phyloP scores from a whole-genome alignment of 1,140 invertebrate genomes.

The Drosophila repleta region DNA sequence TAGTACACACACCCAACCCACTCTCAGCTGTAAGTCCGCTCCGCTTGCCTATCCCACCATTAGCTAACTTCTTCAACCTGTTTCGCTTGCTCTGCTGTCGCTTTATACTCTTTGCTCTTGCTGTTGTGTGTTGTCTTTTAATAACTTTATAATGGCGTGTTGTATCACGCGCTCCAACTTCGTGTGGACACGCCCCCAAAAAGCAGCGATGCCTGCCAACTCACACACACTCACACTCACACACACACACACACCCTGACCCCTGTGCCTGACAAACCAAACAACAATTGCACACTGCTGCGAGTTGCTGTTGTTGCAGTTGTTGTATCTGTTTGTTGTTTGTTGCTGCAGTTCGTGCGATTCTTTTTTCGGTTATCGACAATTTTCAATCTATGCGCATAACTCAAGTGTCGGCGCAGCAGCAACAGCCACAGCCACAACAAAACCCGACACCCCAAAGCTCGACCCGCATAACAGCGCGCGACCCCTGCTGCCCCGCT shows the following conservation, averaged over 20 bases:
- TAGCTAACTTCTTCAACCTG: constrained; percentile 32
- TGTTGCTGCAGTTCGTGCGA: constrained; percentile 68
- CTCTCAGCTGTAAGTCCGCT: no score
- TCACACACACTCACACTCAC: constrained; percentile 1
- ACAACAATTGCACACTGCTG: constrained; percentile 58
- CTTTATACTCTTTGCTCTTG: constrained; percentile 16
- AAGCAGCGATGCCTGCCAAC: constrained; percentile 20
- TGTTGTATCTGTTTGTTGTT: constrained; percentile 36
- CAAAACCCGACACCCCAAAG: constrained; percentile 49
- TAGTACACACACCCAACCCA: no score
- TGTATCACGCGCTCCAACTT: constrained; percentile 72
- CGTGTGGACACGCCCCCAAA: constrained; percentile 60
- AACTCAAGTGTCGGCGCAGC: constrained; percentile 75
- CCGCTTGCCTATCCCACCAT: background rate
- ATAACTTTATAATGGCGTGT: constrained; percentile 82
- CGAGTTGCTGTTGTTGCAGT: constrained; percentile 28
- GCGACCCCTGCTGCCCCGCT: constrained; percentile 11
- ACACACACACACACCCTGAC: background rate
- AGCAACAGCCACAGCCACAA: constrained; percentile 43
- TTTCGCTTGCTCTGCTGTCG: constrained; percentile 35
- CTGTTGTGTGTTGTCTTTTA: constrained; percentile 64
- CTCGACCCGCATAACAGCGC: constrained; percentile 59
- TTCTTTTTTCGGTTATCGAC: constrained; percentile 79
- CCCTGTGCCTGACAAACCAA: constrained; percentile 30
- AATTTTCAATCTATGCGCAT: constrained; percentile 82